These are phyloP conservation scores for Stomorhina lunata DNA, from an alignment of 2,888 invertebrate genomes.

Conservation along the genomic window DNA sequence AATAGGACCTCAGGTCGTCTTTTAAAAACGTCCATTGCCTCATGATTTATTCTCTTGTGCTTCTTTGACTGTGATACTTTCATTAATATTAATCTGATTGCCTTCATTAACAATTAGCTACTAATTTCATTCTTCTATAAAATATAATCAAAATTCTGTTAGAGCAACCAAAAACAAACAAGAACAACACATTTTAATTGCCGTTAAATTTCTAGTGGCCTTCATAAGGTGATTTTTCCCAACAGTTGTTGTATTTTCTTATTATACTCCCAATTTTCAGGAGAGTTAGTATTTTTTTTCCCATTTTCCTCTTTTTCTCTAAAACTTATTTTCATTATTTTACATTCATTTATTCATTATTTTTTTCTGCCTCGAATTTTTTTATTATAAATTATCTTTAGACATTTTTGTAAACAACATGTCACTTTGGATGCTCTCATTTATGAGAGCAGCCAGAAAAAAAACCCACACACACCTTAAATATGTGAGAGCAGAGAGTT, in stretches of 20 bases:
- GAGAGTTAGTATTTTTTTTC: neutral
- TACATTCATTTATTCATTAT: neutral
- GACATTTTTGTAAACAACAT: conserved; percentile 31
- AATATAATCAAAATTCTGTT: neutral
- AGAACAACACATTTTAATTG: neutral
- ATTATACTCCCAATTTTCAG: neutral
- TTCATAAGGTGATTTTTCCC: neutral
- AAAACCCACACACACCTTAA: neutral
- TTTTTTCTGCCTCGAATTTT: neutral
- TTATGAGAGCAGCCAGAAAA: neutral
- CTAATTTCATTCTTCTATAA: no score
- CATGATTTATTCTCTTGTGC: no score
- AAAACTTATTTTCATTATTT: conserved; percentile 3
- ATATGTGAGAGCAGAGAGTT: conserved; percentile 1
- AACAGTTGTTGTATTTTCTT: neutral
- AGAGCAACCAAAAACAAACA: neutral
- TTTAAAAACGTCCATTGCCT: no score
- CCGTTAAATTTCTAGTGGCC: neutral
- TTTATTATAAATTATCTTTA: conserved; percentile 23
- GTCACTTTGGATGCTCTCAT: neutral
- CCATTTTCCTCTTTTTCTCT: neutral
- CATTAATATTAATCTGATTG: no score
- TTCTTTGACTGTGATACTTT: no score
- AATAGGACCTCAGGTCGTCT: no score
- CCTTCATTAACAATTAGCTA: no score